Conservation (phyloP, 1,140 invertebrate species). For the Apis dorsata region DNA sequence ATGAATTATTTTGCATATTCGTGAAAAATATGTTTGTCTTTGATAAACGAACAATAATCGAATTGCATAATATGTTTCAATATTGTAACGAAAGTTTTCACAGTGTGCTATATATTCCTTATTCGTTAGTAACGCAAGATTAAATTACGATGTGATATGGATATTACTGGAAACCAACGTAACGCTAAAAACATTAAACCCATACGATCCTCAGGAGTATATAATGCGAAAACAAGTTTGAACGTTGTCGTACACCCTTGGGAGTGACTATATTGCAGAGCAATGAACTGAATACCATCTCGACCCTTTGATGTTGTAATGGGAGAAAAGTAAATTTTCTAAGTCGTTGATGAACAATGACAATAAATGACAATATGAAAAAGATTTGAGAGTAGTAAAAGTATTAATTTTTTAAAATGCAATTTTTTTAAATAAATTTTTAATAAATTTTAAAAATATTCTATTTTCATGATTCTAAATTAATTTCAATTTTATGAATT, state of each 20-base stretch:
- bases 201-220: neutral
- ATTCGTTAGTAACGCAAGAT: neutral
- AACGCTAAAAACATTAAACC: slow-evolving; percentile 23
- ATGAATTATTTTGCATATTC: no score
- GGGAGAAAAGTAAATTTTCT: neutral
- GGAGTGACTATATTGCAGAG: neutral
- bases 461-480: no score
- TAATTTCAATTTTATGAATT: no score
- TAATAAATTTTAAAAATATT: no score
- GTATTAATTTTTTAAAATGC: neutral
- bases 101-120: neutral
- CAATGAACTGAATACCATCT: neutral
- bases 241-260: neutral
- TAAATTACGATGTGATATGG: neutral
- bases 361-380: neutral
- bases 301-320: neutral
- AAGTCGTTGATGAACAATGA: neutral
- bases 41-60: neutral
- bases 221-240: slow-evolving; percentile 7
- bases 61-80: neutral
- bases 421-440: no score
- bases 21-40: no score
- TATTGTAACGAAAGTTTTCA: neutral
- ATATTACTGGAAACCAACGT: neutral
- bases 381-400: neutral